phyloP scores from a whole-genome alignment of 2,797 vertebrate genomes.

The Alauda arvensis region DNA sequence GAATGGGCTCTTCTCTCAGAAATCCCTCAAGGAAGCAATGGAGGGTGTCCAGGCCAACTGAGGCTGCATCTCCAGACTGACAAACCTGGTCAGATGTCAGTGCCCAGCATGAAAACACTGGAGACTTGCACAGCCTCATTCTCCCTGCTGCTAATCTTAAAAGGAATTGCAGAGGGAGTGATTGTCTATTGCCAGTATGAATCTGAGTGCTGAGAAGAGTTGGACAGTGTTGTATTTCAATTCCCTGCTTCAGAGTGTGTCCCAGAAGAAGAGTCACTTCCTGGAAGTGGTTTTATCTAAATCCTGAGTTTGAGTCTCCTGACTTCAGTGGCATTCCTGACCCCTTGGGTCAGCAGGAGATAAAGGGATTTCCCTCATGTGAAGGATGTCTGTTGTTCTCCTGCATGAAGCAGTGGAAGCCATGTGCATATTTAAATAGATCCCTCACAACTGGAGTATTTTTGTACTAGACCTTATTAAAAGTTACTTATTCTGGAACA shows the following conservation, averaged over 20 bases:
- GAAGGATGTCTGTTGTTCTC: neutral
- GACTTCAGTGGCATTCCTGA: neutral
- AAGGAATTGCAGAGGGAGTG: neutral
- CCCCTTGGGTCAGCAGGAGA: neutral
- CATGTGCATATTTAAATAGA: neutral
- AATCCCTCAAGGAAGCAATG: neutral
- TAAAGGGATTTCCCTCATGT: neutral
- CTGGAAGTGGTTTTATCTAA: neutral
- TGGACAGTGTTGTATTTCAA: neutral
- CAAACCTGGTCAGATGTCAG: neutral
- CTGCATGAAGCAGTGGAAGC: neutral
- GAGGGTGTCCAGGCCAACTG: neutral
- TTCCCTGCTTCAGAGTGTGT: neutral
- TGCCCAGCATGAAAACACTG: neutral
- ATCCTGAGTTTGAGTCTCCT: neutral
- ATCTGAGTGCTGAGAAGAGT: neutral
- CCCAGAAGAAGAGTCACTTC: neutral
- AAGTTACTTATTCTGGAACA: neutral
- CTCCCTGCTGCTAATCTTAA: neutral
- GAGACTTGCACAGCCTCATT: neutral
- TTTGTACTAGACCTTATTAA: neutral
- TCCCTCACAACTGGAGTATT: neutral
- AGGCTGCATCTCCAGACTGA: neutral
- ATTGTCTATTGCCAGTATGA: neutral
- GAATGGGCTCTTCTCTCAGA: neutral